Evolutionary conservation across 2,888 invertebrate genomes (phyloP).

Genomic region (Mythimna ferrago): DNA sequence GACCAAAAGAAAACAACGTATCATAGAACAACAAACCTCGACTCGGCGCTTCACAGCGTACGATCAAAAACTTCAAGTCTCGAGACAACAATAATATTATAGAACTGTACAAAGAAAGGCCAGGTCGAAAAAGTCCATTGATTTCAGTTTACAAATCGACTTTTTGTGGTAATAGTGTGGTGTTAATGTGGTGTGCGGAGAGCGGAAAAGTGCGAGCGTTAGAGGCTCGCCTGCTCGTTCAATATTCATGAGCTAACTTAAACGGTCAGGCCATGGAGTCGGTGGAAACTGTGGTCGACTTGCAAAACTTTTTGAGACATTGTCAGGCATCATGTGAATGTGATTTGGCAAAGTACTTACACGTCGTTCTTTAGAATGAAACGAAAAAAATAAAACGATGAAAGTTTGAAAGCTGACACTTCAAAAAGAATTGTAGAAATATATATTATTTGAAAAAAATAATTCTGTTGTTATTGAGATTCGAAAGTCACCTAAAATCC

Average conservation of each 20-base stretch:
- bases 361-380: too few species aligned
- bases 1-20: background rate
- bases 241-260: conserved; percentile 87
- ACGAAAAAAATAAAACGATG: too few species aligned
- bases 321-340: conserved; percentile 3
- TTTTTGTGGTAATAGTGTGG: conserved; percentile 78
- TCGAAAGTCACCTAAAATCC: background rate
- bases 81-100: conserved; percentile 36
- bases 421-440: background rate
- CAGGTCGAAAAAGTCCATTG: conserved; percentile 65
- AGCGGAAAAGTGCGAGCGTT: conserved; percentile 73
- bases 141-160: conserved; percentile 78
- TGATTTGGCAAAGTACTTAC: conserved; percentile 5
- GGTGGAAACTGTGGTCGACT: conserved; percentile 54
- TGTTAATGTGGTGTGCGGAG: conserved; percentile 75
- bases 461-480: too few species aligned
- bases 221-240: conserved; percentile 74
- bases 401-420: too few species aligned
- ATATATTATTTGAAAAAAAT: too few species aligned
- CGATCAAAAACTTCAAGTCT: background rate
- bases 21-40: background rate
- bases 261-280: conserved; percentile 72
- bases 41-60: background rate
- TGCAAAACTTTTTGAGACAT: conserved; percentile 2
- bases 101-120: conserved; percentile 32